These are phyloP conservation scores for Trypoxylus dichotomus DNA, from an alignment of 1,140 invertebrate species.

Conservation along the genomic window DNA sequence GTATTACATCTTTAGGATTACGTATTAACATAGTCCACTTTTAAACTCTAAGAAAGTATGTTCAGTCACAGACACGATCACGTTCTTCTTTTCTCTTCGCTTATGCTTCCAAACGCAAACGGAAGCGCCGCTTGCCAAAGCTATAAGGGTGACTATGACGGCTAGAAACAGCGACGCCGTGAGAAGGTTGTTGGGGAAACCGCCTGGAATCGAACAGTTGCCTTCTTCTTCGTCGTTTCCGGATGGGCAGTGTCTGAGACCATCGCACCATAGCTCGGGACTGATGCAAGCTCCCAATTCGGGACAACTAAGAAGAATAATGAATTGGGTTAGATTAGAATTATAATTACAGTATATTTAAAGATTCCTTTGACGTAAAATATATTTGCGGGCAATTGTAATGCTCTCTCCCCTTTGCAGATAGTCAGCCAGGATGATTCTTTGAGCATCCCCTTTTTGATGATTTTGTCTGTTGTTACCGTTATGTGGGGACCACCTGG, in stretches of 20 bases:
- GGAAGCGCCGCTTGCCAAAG: constrained; percentile 33
- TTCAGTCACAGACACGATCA: constrained; percentile 53
- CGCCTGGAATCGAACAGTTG: constrained; percentile 72
- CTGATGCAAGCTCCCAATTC: constrained; percentile 75
- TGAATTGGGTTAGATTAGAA: too few species aligned
- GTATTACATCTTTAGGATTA: neutral
- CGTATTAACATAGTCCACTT: constrained; percentile 50
- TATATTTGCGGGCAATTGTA: too few species aligned
- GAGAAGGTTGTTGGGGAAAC: constrained; percentile 59
- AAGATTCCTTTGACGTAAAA: too few species aligned
- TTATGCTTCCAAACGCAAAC: constrained; percentile 47
- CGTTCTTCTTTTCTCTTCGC: constrained; percentile 48
- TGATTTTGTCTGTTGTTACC: too few species aligned
- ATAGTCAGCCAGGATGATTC: too few species aligned
- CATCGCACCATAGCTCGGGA: constrained; percentile 73
- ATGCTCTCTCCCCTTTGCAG: too few species aligned
- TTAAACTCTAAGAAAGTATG: constrained; percentile 54
- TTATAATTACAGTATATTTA: too few species aligned
- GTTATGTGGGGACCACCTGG: too few species aligned
- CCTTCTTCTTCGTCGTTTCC: constrained; percentile 72
- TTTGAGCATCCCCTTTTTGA: too few species aligned
- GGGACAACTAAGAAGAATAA: constrained; percentile 59
- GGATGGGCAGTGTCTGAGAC: constrained; percentile 70
- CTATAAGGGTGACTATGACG: constrained; percentile 33
- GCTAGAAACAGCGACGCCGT: constrained; percentile 30